Conservation (phyloP, 2,888 invertebrate genomes). For the Teleogryllus oceanicus region DNA sequence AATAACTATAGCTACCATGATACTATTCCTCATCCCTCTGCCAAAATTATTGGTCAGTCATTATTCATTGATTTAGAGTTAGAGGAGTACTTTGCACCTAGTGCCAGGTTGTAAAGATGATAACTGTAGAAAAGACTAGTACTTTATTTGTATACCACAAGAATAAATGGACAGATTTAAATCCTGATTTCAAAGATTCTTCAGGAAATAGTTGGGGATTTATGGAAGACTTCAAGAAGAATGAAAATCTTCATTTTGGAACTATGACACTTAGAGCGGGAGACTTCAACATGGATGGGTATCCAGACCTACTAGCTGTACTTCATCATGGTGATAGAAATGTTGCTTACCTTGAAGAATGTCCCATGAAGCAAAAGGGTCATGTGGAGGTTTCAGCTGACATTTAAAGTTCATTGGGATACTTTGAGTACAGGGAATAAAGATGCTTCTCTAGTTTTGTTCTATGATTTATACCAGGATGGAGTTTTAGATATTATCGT, state of each 20-base stretch:
- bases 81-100: slow-evolving; percentile 75
- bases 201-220: slow-evolving; percentile 66
- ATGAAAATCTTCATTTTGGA: slow-evolving; percentile 58
- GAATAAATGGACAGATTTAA: slow-evolving; percentile 52
- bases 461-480: slow-evolving; percentile 92
- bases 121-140: slow-evolving; percentile 62
- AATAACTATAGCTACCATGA: neutral
- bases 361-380: slow-evolving; percentile 53
- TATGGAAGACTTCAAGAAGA: slow-evolving; percentile 57
- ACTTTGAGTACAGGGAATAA: slow-evolving; percentile 66
- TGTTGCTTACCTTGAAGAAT: slow-evolving; percentile 77
- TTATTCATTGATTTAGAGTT: slow-evolving; percentile 84
- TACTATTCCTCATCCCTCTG: neutral
- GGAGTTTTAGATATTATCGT: slow-evolving; percentile 89
- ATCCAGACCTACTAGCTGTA: slow-evolving; percentile 84
- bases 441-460: slow-evolving; percentile 77
- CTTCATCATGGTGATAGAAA: slow-evolving; percentile 51
- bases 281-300: slow-evolving; percentile 95
- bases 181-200: slow-evolving; percentile 68
- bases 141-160: slow-evolving; percentile 59
- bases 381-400: slow-evolving; percentile 65
- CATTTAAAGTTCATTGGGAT: slow-evolving; percentile 75
- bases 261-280: slow-evolving; percentile 80
- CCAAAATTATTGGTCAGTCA: slow-evolving; percentile 68
- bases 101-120: slow-evolving; percentile 75